Evolutionary conservation across 2,888 invertebrate species (phyloP).

Genomic region (Netelia fuscicornis): DNA sequence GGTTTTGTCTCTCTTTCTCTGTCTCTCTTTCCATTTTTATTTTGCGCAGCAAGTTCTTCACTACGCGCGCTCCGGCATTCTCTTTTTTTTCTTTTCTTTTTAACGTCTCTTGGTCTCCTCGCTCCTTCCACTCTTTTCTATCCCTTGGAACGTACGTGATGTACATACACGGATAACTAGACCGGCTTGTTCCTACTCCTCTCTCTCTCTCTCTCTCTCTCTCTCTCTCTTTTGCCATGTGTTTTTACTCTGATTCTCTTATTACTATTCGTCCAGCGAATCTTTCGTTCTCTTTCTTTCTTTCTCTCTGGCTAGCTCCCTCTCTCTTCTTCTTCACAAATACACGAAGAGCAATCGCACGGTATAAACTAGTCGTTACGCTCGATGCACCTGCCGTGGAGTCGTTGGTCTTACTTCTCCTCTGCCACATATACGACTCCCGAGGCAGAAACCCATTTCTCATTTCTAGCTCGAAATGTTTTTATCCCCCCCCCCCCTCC

Average conservation of each 20-base stretch:
- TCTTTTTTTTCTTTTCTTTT: slow-evolving; percentile 8
- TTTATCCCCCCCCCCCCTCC: neutral
- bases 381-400: slow-evolving; percentile 49
- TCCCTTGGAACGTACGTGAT: slow-evolving; percentile 62
- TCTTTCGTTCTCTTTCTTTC: neutral
- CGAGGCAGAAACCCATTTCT: slow-evolving; percentile 34
- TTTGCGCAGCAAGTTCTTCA: slow-evolving; percentile 16
- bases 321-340: neutral
- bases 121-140: slow-evolving; percentile 31
- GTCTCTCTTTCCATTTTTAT: neutral
- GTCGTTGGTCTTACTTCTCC: slow-evolving; percentile 1
- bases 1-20: neutral
- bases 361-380: slow-evolving; percentile 59
- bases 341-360: neutral
- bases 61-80: neutral
- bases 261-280: slow-evolving; percentile 58
- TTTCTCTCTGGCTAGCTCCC: neutral
- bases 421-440: neutral
- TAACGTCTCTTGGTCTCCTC: slow-evolving; percentile 7
- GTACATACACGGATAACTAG: slow-evolving; percentile 67
- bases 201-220: slow-evolving; percentile 19
- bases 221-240: neutral
- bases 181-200: slow-evolving; percentile 43
- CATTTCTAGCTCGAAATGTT: slow-evolving; percentile 17
- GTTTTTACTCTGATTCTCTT: slow-evolving; percentile 45